Evolutionary conservation across 2,113 vertebrate species (phyloP), one percentile per base, ranked within the genome.

Genomic region (Ursus arctos): DNA sequence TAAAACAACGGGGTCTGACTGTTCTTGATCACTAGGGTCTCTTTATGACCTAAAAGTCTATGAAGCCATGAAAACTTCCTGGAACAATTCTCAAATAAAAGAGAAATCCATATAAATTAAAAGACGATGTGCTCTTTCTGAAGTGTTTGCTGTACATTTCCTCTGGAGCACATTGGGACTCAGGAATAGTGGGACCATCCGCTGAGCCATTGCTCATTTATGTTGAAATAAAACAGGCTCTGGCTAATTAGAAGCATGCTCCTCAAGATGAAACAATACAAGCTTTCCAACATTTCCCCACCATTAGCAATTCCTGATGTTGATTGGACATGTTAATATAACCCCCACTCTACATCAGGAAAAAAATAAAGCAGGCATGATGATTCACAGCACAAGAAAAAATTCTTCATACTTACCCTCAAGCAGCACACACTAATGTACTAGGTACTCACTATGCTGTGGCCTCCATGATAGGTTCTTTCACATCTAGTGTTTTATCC

Each of bases 131-230:
- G 2, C 40, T 81, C 49, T 33, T 40, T 97, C 94, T 91, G 72
- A 97, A 96, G 84, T 98, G 95, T 98, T 98, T 98, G 97, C 97
- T 98, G 93, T 97, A 98, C 92, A 98, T 98, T 98, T 99, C 98
- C 98, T 98, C 88, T 76, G 94, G 96, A 95, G 95, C 92, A 77
- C 95, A 7, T 57, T 98, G 97, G 85, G 96, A 96, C 97, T 98
- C 95, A 53, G 98, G 97, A 94, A 95, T 86, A 95, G 90, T 40
- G 95, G 98, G 98, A 97, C 94, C 98, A 98, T 97, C 95, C 98
- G 98, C 98, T 97, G 97, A 98, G 97, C 65, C 95, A 84, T 96
- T 98, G 94, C 98, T 98, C 95, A 95, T 99, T 98, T 98, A 92
- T 97, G 81, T 55, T 98, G 98, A 98, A 98, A 69, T 89, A 93